Conservation (phyloP, 2,888 invertebrate species). For the Tridacna gigas region DNA sequence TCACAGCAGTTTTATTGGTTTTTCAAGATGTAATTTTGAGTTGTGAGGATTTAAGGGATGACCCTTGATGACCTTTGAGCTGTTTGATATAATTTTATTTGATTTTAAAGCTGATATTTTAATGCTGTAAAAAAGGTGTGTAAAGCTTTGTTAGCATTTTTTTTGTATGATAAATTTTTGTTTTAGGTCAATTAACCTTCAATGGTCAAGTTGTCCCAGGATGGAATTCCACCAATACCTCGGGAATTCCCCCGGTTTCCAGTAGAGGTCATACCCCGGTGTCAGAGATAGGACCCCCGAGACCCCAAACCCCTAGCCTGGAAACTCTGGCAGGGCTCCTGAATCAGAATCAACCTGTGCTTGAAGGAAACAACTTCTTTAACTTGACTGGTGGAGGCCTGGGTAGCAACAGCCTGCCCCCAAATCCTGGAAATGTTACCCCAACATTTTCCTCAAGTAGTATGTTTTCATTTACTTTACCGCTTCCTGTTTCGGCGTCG, state of each 20-base stretch:
- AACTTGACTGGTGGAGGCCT: constrained; percentile 6
- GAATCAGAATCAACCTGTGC: constrained; percentile 63
- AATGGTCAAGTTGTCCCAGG: constrained; percentile 82
- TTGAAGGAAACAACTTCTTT: constrained; percentile 45
- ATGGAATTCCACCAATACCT: constrained; percentile 73
- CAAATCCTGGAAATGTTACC: constrained; percentile 44
- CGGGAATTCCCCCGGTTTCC: constrained; percentile 61
- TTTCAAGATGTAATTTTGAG: no score
- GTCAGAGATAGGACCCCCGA: constrained; percentile 58
- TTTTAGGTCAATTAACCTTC: constrained; percentile 79
- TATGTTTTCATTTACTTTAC: constrained; percentile 15
- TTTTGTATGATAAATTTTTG: no score
- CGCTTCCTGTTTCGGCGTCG: no score
- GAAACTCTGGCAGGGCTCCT: constrained; percentile 75
- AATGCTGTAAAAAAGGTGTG: no score
- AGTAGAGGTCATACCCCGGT: constrained; percentile 72
- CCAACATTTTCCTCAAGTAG: constrained; percentile 51
- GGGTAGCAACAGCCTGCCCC: not conserved
- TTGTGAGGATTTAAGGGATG: no score
- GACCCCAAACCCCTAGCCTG: constrained; percentile 69
- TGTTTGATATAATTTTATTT: no score
- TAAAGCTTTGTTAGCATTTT: no score
- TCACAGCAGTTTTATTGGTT: no score
- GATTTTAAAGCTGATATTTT: no score
- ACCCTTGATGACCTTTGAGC: no score